A percentile compares a stretch with the other conserved stretches of the same genome.
Evolutionary conservation across 2,113 vertebrate species (phyloP).

Genomic region (Myotis brandtii): DNA sequence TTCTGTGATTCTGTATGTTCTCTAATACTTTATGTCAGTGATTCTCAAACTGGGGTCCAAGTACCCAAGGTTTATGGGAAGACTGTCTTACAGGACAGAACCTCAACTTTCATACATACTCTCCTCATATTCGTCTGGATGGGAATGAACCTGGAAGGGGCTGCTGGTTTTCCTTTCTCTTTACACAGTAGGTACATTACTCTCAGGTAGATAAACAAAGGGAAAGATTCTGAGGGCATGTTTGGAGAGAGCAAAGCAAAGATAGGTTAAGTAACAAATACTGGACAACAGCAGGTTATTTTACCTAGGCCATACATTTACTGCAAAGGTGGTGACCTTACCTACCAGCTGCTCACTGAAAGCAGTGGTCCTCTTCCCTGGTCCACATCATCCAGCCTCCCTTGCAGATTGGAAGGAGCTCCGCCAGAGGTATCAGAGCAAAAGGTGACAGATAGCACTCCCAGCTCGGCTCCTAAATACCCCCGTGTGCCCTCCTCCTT

Average conservation of each 20-base stretch:
- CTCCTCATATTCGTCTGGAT: neutral
- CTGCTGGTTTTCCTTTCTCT: neutral
- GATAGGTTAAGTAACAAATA: neutral
- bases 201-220: neutral
- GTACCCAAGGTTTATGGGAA: neutral
- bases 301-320: neutral
- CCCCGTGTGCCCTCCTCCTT: neutral
- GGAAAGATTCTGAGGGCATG: neutral
- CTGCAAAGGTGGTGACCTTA: neutral
- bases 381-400: neutral
- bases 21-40: neutral
- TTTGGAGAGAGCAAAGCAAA: constrained; percentile 8
- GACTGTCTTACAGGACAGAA: neutral
- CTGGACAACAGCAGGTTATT: neutral
- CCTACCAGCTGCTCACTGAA: neutral
- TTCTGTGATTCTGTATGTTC: neutral
- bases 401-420: neutral
- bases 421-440: neutral
- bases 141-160: neutral
- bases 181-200: neutral
- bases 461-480: neutral
- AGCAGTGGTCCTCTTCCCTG: neutral
- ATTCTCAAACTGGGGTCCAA: neutral
- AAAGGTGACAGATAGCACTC: neutral
- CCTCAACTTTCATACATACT: neutral